Conservation (phyloP, 2,797 vertebrate genomes). For the Philypnodon macrostomus region DNA sequence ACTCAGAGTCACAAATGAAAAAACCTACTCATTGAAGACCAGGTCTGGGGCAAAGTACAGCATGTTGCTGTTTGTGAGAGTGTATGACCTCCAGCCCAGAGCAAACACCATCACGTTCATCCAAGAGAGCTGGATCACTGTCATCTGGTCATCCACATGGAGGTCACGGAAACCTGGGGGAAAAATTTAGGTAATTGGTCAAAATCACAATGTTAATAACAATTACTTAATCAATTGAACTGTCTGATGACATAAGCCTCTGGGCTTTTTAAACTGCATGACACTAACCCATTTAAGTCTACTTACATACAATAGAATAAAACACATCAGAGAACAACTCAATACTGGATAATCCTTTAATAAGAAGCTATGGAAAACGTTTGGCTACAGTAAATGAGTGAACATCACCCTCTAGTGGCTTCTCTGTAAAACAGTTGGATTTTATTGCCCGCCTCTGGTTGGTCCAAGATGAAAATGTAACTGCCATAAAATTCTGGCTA, state of each 20-base stretch:
- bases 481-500: constrained; percentile 1
- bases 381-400: constrained; percentile 20
- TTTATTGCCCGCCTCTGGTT: not conserved
- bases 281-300: too few species aligned
- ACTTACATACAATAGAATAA: too few species aligned
- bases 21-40: constrained; percentile 91
- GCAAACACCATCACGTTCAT: constrained; percentile 96
- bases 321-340: too few species aligned
- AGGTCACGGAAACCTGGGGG: constrained; percentile 87
- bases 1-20: too few species aligned
- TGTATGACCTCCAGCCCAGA: constrained; percentile 93
- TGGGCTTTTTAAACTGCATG: too few species aligned
- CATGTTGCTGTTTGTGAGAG: constrained; percentile 88
- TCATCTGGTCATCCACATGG: constrained; percentile 94
- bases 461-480: not conserved
- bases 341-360: too few species aligned
- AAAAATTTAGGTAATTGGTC: not conserved
- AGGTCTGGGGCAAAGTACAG: constrained; percentile 95
- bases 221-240: too few species aligned
- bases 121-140: constrained; percentile 94
- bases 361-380: not conserved
- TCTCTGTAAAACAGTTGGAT: constrained; percentile 16
- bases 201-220: too few species aligned
- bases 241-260: too few species aligned
- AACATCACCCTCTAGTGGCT: constrained; percentile 65